These are phyloP conservation scores for Helicolenus hilgendorfi DNA, from an alignment of 2,797 vertebrate genomes.

Conservation along the genomic window DNA sequence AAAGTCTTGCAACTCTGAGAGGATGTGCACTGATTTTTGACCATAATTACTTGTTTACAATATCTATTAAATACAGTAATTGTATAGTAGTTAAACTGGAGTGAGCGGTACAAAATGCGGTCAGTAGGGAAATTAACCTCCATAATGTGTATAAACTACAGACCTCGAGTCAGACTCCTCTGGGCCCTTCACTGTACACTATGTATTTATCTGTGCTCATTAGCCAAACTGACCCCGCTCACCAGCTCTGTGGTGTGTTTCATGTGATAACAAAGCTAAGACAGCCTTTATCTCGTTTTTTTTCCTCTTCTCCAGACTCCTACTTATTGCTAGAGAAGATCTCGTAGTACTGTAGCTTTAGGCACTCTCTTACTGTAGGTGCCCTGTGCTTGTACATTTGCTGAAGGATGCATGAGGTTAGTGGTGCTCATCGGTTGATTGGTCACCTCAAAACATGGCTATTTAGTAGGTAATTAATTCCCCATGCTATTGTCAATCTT, in stretches of 20 bases:
- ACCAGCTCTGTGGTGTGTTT: constrained; percentile 37
- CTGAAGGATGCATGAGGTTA: constrained; percentile 35
- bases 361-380: not conserved
- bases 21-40: constrained; percentile 67
- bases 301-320: constrained; percentile 2
- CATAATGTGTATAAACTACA: constrained; percentile 6
- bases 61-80: constrained; percentile 44
- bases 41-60: constrained; percentile 38
- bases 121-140: constrained; percentile 38
- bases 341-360: constrained; percentile 53
- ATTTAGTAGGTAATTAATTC: not conserved
- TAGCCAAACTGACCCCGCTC: constrained; percentile 49
- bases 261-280: constrained; percentile 25
- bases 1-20: constrained; percentile 51
- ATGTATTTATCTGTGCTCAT: constrained; percentile 68
- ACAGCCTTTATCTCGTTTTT: constrained; percentile 35
- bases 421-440: constrained; percentile 35
- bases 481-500: not conserved
- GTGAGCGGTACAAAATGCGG: constrained; percentile 53
- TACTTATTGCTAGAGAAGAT: constrained; percentile 30
- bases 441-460: not conserved
- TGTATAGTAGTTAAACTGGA: constrained; percentile 46
- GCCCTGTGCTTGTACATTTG: constrained; percentile 58
- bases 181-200: constrained; percentile 9
- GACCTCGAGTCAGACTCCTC: constrained; percentile 12